Conservation (phyloP, 92 coral and sea anemone genomes). For the Umimayanthus kanabou region DNA sequence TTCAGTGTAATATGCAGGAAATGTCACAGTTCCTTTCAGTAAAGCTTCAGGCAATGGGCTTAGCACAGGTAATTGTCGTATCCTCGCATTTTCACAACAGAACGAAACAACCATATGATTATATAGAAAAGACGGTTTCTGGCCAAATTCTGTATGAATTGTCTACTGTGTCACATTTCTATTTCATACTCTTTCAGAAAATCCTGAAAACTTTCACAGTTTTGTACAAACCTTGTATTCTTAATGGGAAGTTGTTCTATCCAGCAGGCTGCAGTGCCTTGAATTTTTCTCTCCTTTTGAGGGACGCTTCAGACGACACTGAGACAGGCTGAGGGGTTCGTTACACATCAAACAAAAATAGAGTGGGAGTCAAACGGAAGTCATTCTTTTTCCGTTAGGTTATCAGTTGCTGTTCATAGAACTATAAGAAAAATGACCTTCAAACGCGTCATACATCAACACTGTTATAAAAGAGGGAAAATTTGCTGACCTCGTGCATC, state of each 20-base stretch:
- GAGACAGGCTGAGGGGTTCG: not conserved
- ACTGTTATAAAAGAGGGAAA: not conserved
- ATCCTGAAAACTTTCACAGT: not conserved
- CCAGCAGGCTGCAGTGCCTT: not conserved
- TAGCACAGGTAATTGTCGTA: too few relatives aligned
- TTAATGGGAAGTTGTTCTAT: not conserved
- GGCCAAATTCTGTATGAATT: not conserved
- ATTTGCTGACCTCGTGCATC: not conserved
- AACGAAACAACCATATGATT: not conserved
- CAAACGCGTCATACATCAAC: not conserved
- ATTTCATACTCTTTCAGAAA: not conserved
- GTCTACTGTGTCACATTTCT: not conserved
- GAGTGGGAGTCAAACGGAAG: not conserved
- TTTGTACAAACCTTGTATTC: not conserved
- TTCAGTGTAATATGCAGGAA: not conserved
- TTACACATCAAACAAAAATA: not conserved
- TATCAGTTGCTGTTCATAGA: too few relatives aligned
- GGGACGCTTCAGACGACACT: not conserved
- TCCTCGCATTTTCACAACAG: not conserved
- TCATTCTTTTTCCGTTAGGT: not conserved
- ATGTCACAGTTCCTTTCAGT: not conserved
- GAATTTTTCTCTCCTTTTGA: too few relatives aligned
- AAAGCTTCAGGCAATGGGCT: not conserved
- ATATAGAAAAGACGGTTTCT: not conserved
- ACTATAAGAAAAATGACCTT: not conserved